A percentile compares a stretch with the other conserved stretches of the same genome.
Conservation (phyloP, 92 coral and sea anemone species). For the Palythoa grandiflora region DNA sequence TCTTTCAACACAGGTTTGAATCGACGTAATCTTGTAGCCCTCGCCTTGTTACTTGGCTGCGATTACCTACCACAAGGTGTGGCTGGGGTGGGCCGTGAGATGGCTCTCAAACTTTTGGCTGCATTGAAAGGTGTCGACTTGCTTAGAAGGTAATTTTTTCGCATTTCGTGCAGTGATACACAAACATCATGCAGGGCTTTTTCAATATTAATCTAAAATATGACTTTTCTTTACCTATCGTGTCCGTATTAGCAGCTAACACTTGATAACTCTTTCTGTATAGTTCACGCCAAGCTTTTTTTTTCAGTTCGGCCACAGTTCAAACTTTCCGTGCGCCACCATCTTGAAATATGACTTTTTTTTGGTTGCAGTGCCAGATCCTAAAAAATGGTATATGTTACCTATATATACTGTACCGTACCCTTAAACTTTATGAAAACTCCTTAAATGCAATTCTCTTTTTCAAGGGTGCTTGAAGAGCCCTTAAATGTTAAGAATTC, state of each 20-base stretch:
- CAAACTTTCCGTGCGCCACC: too few relatives aligned
- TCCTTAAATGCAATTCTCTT: too few relatives aligned
- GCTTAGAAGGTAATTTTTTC: constrained; percentile 68
- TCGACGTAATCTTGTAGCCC: constrained; percentile 81
- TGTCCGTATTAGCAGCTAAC: too few relatives aligned
- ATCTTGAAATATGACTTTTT: too few relatives aligned
- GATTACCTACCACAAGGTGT: constrained; percentile 98
- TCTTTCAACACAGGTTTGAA: constrained; percentile 64
- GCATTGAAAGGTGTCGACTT: constrained; percentile 67
- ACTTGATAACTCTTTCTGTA: neutral
- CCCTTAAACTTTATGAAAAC: too few relatives aligned
- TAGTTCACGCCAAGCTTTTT: neutral
- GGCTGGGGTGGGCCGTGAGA: constrained; percentile 95
- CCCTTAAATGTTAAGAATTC: too few relatives aligned
- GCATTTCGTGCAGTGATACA: neutral
- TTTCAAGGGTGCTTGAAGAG: too few relatives aligned
- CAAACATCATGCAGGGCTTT: neutral
- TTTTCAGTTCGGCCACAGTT: neutral
- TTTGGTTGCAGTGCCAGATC: too few relatives aligned
- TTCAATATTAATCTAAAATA: neutral
- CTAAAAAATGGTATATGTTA: too few relatives aligned
- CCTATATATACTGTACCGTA: too few relatives aligned
- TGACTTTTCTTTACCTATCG: too few relatives aligned
- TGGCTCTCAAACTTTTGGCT: constrained; percentile 72
- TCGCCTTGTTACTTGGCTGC: constrained; percentile 94